A percentile compares a stretch with the other conserved stretches of the same genome.
Evolutionary conservation across 1,140 invertebrate genomes (phyloP).

Genomic region (Phymorhynchus buccinoides): DNA sequence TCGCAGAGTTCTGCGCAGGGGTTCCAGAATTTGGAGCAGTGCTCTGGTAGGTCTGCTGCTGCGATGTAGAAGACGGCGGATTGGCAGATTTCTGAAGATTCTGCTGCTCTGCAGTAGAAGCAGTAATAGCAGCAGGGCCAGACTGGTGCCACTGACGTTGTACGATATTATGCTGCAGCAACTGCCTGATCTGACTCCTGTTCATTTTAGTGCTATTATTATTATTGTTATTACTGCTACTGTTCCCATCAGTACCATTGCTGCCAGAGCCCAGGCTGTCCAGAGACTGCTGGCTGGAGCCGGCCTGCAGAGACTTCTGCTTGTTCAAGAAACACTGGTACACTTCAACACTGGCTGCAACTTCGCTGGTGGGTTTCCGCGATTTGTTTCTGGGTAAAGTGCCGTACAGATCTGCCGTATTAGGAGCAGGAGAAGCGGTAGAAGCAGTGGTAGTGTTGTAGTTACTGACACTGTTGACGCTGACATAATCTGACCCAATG

Average conservation of each 20-base stretch:
- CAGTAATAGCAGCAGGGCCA: no score
- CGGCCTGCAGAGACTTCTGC: slow-evolving; percentile 48
- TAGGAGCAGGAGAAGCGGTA: no score
- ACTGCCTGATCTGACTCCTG: slow-evolving; percentile 54
- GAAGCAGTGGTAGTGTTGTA: no score
- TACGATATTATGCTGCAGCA: slow-evolving; percentile 51
- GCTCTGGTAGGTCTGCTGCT: no score
- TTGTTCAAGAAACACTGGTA: slow-evolving; percentile 53
- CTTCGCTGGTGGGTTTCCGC: slow-evolving; percentile 43
- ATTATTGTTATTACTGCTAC: slow-evolving; percentile 36
- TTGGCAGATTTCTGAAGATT: no score
- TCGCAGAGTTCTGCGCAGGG: no score
- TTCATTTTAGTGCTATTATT: slow-evolving; percentile 46
- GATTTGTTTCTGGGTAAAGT: slow-evolving; percentile 53
- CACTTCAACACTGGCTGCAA: slow-evolving; percentile 41
- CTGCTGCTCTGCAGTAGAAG: neutral
- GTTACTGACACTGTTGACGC: neutral
- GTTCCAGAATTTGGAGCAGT: no score
- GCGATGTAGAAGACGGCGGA: no score
- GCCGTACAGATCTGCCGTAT: slow-evolving; percentile 53
- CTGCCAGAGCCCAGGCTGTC: slow-evolving; percentile 46
- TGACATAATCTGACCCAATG: slow-evolving; percentile 1
- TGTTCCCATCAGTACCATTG: slow-evolving; percentile 45
- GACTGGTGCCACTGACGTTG: slow-evolving; percentile 37
- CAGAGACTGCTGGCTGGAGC: slow-evolving; percentile 31